Conservation (phyloP, 2,888 invertebrate species). For the Scelioninae gen. 2 region DNA sequence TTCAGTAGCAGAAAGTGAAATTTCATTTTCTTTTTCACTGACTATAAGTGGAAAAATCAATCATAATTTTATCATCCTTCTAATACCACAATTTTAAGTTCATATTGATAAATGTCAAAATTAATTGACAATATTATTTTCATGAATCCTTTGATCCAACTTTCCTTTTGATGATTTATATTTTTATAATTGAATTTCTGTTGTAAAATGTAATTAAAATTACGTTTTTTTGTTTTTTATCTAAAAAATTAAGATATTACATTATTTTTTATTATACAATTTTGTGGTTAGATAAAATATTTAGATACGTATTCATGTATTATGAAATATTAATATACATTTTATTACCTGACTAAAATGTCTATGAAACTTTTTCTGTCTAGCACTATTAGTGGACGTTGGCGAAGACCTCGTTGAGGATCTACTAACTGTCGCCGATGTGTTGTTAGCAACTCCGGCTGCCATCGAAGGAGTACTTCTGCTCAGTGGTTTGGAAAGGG, state of each 20-base stretch:
- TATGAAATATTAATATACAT: not conserved
- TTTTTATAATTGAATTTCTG: not conserved
- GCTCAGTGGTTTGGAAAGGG: conserved; percentile 75
- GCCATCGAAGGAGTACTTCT: conserved; percentile 75
- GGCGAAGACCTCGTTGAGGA: conserved; percentile 70
- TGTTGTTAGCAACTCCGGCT: conserved; percentile 67
- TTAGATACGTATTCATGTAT: no score
- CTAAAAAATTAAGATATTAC: no score
- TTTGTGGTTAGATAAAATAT: no score
- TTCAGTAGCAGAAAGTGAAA: no score
- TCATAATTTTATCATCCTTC: not conserved
- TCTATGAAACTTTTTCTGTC: conserved; percentile 92
- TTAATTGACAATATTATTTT: no score
- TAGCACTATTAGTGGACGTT: conserved; percentile 81
- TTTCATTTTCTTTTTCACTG: not conserved
- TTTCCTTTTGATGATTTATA: not conserved
- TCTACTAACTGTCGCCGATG: conserved; percentile 71
- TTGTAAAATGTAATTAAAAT: no score
- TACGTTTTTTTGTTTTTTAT: no score
- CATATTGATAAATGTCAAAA: no score
- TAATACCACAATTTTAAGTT: not conserved
- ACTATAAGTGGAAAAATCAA: not conserved
- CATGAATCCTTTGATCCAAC: not conserved
- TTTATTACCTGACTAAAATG: conserved; percentile 83
- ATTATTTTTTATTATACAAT: no score